Base-by-base conservation (phyloP, 1,140 invertebrate genomes). In the Drosophila insularis region DNA sequence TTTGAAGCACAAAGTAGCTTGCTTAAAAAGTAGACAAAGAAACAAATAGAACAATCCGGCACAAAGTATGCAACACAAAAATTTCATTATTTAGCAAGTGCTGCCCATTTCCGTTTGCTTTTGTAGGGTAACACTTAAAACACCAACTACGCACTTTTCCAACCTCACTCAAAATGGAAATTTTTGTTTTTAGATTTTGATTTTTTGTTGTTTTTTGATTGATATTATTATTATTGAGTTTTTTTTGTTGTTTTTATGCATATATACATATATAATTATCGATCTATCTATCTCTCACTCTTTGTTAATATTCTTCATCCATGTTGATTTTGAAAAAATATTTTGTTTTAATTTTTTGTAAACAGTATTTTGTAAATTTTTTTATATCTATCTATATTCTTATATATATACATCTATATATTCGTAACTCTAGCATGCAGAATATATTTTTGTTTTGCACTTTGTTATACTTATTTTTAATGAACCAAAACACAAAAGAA, bases 1-100 rank as follows among this genome's bases (percentile, higher is more conserved):
- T 81, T 84, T 37, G 89, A 84, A 65, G 89, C 89, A 72, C 85
- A 89, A 62, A 91, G 89, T 68, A 89, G 85, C 77, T 66, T 91
- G 61, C 74, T 91, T 64, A 90, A 91, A 35, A 86, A 91, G 53
- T 82, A 78, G 61, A 61, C 43, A 14, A 39, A 63, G 6, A 27
- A 27, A 27, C 4, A 27, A 27, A 27, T 5, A 27, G 5, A 27
- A 6, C n/a, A 46, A 58, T 70, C 35, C 56, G 19, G 37, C 71
- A 81, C 70, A 68, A 35, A 27, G 61, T 23, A 55, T 17, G 60
- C 35, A 80, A 55, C 23, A 65, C 35, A 54, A 70, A 64, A 7
- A n/a, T n/a, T n/a, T n/a, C n/a, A n/a, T 13, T 58, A 63, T 13
- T 13, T 37, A 55, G 4, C 21, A 40, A 74, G 75, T 82, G 76